Evolutionary conservation across 2,888 invertebrate genomes (phyloP), one percentile per base, ranked within the genome.

Genomic region (Philopedon plagiatum): DNA sequence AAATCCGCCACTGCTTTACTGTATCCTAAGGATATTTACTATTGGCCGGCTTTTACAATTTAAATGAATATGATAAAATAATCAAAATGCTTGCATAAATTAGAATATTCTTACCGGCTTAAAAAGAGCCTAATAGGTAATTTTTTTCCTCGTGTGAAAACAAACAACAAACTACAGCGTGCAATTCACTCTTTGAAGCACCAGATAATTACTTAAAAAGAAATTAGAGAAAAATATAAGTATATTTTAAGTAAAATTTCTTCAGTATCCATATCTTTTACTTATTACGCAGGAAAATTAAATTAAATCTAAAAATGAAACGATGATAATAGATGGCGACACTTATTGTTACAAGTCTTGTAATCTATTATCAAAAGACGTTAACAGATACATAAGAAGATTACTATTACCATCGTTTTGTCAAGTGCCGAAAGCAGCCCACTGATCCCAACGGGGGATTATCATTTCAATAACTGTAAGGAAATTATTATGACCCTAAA

Each of bases 381-480:
- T 13, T 29, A 49, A 61, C 23, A 54, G 26, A 23, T 19, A 15
- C 44, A 37, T 63, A 57, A 70, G 70, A 63, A 63, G 70, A 70
- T 70, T 70, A 69, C n/a, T n/a, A n/a, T n/a, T n/a, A n/a, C 21
- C 19, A 29, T 13, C 26, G n/a, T 34, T 21, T 57, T 67, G 32
- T 51, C 34, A 56, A 41, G 5, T 15, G 18, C 18, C 15, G n/a
- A 37, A 37, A n/a, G n/a, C 11, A 9, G 13, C n/a, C n/a, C 4
- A 37, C 4, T 9, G n/a, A 37, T n/a, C n/a, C n/a, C 37, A 41
- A 41, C 18, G 18, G 41, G 15, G 3, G 41, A 41, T 41, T 41
- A 41, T 41, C 15, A 41, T 41, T 41, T 41, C 15, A 41, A 41
- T 41, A 15, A 41, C 34, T 7, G 15, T n/a, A n/a, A n/a, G n/a